These are phyloP conservation scores for Capitulum mitella DNA, from an alignment of 2,888 invertebrate species.

Conservation along the genomic window DNA sequence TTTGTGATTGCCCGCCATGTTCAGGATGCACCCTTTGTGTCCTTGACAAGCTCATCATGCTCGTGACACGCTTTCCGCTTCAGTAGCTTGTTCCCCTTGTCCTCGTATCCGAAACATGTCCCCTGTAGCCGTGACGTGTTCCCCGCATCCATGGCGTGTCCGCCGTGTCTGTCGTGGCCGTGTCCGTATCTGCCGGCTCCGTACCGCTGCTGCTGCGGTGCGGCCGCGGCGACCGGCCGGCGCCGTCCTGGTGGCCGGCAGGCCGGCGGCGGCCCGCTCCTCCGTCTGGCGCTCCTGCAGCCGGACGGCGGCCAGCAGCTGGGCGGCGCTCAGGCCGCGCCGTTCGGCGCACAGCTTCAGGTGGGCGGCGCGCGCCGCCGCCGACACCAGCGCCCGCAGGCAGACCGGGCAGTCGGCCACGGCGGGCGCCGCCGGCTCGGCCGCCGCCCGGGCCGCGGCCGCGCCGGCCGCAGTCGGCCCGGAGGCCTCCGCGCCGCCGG, in stretches of 20 bases:
- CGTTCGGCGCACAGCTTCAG: background rate
- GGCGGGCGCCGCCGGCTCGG: background rate
- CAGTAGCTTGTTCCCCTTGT: no score
- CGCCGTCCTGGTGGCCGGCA: background rate
- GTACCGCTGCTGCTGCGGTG: background rate
- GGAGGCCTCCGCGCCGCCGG: no score
- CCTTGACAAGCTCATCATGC: no score
- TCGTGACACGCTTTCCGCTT: no score
- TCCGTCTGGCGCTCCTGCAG: background rate
- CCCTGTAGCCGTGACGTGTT: no score
- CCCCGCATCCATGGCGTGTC: no score
- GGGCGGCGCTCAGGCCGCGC: background rate
- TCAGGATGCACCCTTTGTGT: no score
- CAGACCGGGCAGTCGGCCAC: constrained; percentile 12
- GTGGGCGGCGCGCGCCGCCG: background rate
- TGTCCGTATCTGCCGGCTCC: no score
- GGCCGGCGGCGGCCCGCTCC: background rate
- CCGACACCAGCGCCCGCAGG: background rate
- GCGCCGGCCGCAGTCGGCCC: no score
- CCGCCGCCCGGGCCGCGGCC: background rate
- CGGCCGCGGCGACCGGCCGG: background rate
- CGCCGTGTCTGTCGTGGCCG: no score
- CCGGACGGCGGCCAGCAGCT: constrained; percentile 11
- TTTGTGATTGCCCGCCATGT: no score
- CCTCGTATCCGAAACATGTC: no score